These are phyloP conservation scores for Megathymus violae DNA, from an alignment of 1,140 invertebrate species.

Conservation along the genomic window DNA sequence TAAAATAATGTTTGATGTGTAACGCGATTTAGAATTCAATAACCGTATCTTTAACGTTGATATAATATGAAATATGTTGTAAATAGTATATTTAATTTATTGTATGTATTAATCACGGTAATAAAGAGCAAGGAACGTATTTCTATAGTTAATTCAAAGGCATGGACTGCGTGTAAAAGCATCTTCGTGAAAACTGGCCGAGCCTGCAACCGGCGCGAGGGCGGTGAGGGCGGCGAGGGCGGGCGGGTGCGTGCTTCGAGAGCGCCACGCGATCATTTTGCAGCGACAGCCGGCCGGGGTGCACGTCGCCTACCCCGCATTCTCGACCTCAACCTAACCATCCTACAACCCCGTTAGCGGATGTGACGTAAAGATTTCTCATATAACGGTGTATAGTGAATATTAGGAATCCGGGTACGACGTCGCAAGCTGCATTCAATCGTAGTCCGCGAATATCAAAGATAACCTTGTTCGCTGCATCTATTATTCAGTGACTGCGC, in stretches of 20 bases:
- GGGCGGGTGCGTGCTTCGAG: slow-evolving; percentile 50
- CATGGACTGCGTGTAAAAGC: slow-evolving; percentile 37
- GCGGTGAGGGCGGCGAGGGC: slow-evolving; percentile 45
- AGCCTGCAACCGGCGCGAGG: slow-evolving; percentile 46
- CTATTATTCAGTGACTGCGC: slow-evolving; percentile 80
- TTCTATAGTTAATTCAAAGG: slow-evolving; percentile 1
- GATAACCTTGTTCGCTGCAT: slow-evolving; percentile 77
- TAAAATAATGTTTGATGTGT: no score
- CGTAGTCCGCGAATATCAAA: slow-evolving; percentile 47
- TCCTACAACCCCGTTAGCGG: slow-evolving; percentile 69
- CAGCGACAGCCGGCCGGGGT: slow-evolving; percentile 57
- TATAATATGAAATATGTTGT: no score
- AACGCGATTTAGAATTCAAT: no score
- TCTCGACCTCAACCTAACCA: slow-evolving; percentile 42
- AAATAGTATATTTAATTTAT: no score
- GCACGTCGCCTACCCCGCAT: slow-evolving; percentile 55
- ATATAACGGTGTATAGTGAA: slow-evolving; percentile 51
- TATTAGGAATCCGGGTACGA: slow-evolving; percentile 41
- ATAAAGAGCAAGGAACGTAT: no score
- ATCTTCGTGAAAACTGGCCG: slow-evolving; percentile 40
- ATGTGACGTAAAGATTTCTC: slow-evolving; percentile 69
- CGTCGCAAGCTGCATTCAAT: slow-evolving; percentile 50
- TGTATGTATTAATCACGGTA: no score
- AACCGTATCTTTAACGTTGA: no score
- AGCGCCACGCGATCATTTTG: slow-evolving; percentile 72